A percentile compares a stretch with the other conserved stretches of the same genome.
Conservation (phyloP, 64 coral and sea anemone genomes). For the Pocillopora verrucosa region DNA sequence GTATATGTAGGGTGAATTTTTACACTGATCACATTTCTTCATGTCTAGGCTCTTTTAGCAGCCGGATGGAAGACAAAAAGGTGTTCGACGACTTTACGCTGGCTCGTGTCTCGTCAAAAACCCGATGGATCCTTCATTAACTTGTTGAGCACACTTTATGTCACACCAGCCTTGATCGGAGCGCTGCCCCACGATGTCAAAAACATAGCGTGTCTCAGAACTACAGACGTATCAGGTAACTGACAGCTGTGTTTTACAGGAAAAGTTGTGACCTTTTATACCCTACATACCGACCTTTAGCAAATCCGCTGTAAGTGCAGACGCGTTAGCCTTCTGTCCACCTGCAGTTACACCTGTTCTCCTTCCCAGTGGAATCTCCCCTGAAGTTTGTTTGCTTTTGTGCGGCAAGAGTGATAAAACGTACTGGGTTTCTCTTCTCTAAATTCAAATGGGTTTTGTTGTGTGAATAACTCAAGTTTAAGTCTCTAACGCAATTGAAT, state of each 20-base stretch:
- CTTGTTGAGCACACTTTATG: constrained; percentile 1
- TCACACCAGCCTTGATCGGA: constrained; percentile 40
- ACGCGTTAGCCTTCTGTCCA: no score
- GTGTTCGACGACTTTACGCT: constrained; percentile 25
- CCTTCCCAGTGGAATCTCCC: no score
- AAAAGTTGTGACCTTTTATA: neutral
- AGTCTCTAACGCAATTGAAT: no score
- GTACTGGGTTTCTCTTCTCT: no score
- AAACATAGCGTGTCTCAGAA: constrained; percentile 15
- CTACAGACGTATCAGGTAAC: neutral
- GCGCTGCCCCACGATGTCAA: constrained; percentile 32
- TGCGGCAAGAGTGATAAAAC: no score
- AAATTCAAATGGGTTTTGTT: no score
- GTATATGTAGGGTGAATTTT: no score
- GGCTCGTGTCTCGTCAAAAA: constrained; percentile 24
- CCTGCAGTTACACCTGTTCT: no score
- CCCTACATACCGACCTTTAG: neutral
- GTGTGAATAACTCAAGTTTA: no score
- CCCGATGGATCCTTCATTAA: constrained; percentile 46
- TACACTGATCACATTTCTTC: neutral
- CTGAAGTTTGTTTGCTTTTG: no score
- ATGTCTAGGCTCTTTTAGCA: constrained; percentile 30
- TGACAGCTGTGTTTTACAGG: neutral
- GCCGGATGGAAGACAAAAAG: neutral
- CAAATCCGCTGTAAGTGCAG: no score